Evolutionary conservation across 2,113 vertebrate species (phyloP), one percentile per base, ranked within the genome.

Genomic region (Toxostoma redivivum): DNA sequence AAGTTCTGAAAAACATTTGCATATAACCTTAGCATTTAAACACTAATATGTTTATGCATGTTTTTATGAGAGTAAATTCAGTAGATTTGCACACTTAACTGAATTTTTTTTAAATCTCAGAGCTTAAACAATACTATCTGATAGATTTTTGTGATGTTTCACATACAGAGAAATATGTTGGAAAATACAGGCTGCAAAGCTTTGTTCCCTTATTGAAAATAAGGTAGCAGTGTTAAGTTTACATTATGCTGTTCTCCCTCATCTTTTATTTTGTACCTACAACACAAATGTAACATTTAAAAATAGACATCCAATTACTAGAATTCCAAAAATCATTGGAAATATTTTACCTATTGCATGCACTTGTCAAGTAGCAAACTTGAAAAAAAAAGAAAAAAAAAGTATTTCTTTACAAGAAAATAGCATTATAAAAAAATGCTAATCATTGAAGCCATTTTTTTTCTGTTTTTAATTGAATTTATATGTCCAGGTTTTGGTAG

Each of bases 241-340:
- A 42, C 14, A 40, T 4, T 31, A 64, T 11, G 22, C 25, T 1
- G 0, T 7, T 12, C 7, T 58, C 20, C 17, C 19, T 57, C 5
- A 7, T 56, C 17, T 81, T 81, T 66, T 24, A 77, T 77, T 88
- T 61, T 73, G 9, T 66, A 84, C 10, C 33, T 66, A 71, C 7
- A 42, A n/a, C 33, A 51, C 4, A 48, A 37, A 50, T 18, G 4
- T 27, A 73, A 37, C 2, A 8, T 58, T 81, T 66, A 66, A 42
- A 86, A 91, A 37, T 7, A 77, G 38, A 56, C 0, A 12, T 19
- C 15, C 4, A 2, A 53, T 24, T 77, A 24, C 20, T 62, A 35
- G 38, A 38, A 57, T 57, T 83, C 7, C 10, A 88, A 51, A 82
- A 80, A 53, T 60, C 4, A 31, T 8, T 78, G 12, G 25, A 88